Base-by-base conservation (phyloP, 2,113 vertebrate species). In the Bufo bufo region DNA sequence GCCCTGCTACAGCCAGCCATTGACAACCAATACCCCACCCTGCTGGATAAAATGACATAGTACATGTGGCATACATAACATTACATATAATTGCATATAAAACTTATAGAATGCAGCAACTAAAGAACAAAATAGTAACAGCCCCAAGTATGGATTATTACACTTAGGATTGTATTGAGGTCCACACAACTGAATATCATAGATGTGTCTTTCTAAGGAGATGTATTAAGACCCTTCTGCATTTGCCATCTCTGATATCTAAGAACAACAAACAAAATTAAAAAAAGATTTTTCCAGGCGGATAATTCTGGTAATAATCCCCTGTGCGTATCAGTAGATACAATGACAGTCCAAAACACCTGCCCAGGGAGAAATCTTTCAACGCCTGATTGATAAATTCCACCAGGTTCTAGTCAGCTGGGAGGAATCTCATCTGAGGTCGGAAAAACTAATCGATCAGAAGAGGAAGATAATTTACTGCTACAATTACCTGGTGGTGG, bases 381-480 rank as follows among this genome's bases (percentile, higher is more conserved):
- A 72, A 17, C 86, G 72, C 50, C 78, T 82, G 86, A 87, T 87
- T 87, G 77, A 87, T 87, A 54, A 87, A 82, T 81, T 81, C 86
- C 63, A 20, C 33, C 52, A 1, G 49, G 77, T 17, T 79, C 43
- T 19, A 66, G 61, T 79, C 75, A 82, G 63, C 16, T 81, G 77
- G 86, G 86, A 87, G 78, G 86, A 79, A 87, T 87, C 77, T 87
- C 61, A 87, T 87, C 77, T 79, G 52, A 82, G 72, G 50, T 58
- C 77, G 14, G 77, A 82, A 81, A 72, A 87, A 87, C 86, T n/a
- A 66, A 87, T 87, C 86, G 78, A 87, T 87, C 77, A 87, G 78
- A 87, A 23, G 49, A 59, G 56, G 47, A 61, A 82, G 63, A 87
- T 87, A 81, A 87, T 87, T 87, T 87, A 87, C 63, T 81, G 86